These are phyloP conservation scores for Bimastos eiseni DNA, from an alignment of 2,888 invertebrate species.

Conservation along the genomic window DNA sequence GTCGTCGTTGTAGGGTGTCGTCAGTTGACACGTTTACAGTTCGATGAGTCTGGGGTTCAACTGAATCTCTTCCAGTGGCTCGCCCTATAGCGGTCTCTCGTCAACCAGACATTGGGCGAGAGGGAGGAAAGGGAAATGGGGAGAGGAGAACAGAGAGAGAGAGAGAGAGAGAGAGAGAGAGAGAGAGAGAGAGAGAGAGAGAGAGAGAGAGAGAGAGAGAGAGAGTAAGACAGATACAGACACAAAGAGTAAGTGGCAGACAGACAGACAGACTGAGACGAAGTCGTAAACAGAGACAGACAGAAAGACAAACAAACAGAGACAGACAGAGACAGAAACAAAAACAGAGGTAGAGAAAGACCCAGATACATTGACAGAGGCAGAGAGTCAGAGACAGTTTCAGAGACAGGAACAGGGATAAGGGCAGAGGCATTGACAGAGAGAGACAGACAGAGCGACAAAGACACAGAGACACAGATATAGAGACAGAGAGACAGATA, in stretches of 20 bases:
- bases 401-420: no score
- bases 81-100: neutral
- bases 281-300: neutral
- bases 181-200: neutral
- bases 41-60: neutral
- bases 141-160: neutral
- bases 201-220: neutral
- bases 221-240: neutral
- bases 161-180: neutral
- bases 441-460: neutral
- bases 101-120: neutral
- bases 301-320: neutral
- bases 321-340: neutral
- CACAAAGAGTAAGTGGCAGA: neutral
- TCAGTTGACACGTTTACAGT: slow-evolving; percentile 6
- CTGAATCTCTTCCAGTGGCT: neutral
- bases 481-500: no score
- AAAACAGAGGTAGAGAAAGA: no score
- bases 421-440: neutral
- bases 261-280: neutral
- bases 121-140: neutral
- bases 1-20: neutral
- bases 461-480: no score
- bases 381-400: no score
- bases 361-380: neutral